Percentiles rank a stretch among this genome's conserved stretches.
Evolutionary conservation across 1,140 invertebrate genomes (phyloP).

Genomic region (Ips nitidus): DNA sequence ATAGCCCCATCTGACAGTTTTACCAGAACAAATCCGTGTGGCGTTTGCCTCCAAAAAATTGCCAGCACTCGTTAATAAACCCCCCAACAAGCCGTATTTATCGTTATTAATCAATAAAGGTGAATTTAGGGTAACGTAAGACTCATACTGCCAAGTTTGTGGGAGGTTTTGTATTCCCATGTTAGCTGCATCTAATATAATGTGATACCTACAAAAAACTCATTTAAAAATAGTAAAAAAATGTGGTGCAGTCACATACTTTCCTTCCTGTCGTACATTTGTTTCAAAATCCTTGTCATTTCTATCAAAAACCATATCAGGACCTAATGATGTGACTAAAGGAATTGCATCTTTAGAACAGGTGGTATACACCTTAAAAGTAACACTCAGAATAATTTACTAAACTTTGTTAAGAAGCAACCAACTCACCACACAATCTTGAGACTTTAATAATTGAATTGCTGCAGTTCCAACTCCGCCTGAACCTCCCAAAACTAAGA

Average conservation of each 20-base stretch:
- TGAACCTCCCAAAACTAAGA: conserved; percentile 84
- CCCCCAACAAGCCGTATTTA: conserved; percentile 69
- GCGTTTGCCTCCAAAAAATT: conserved; percentile 62
- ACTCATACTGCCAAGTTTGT: conserved; percentile 68
- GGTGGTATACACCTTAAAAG: conserved; percentile 68
- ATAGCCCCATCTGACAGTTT: conserved; percentile 76
- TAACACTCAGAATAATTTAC: neutral
- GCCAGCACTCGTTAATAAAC: conserved; percentile 60
- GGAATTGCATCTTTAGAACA: conserved; percentile 74
- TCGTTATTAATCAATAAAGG: conserved; percentile 83
- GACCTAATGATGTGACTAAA: conserved; percentile 69
- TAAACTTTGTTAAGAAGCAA: too few species aligned
- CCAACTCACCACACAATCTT: conserved; percentile 62
- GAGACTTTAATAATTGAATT: conserved; percentile 79
- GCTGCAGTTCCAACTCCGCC: conserved; percentile 87
- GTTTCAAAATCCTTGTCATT: conserved; percentile 61
- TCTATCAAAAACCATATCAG: conserved; percentile 81
- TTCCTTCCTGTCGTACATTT: conserved; percentile 63
- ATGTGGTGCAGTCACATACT: conserved; percentile 55
- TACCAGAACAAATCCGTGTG: conserved; percentile 56
- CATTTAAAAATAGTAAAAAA: conserved; percentile 16
- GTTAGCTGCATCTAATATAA: conserved; percentile 84
- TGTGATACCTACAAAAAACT: conserved; percentile 68
- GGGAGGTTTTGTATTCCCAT: conserved; percentile 61
- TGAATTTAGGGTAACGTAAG: conserved; percentile 82